Evolutionary conservation across 2,113 vertebrate genomes (phyloP), one percentile per base, ranked within the genome.

Genomic region (Solea solea): DNA sequence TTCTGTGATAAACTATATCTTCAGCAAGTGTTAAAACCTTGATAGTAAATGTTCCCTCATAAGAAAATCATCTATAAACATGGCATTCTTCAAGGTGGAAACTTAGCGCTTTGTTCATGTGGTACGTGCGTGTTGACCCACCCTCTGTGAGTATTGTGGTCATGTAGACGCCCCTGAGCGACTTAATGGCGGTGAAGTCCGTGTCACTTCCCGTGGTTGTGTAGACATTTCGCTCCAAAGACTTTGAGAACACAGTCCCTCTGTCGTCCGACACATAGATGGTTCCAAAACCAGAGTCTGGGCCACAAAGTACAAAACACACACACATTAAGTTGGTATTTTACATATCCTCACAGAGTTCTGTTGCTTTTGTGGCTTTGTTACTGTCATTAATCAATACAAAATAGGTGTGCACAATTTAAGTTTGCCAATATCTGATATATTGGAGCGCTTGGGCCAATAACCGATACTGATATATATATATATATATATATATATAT

Each of bases 241-340:
- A 97, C 86, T 96, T 96, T 49, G 97, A 98, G 86, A 96, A 98
- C n/a, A 98, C 88, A 5, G 95, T 88, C 63, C 97, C 97, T 46
- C 96, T 92, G 80, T 97, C 95, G 0, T 96, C 97, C 0, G 97
- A 98, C 55, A 96, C 96, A 44, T 96, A 98, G 78, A 98, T 94
- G 83, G 97, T 98, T 69, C 96, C 97, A 50, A 93, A 93, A 0
- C 95, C 95, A 0, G 95, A 95, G 85, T 98, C 97, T 98, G 86
- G 3, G 5, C 16, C 27, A 55, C 62, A 72, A 10, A 55, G 15
- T 1, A 42, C 39, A 63, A 14, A 72, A 50, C 7, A 65, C 9
- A 67, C 9, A 67, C 15, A 64, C 45, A 62, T 2, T 2, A 8
- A 1, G 56, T 55, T 67, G 61, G 51, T 48, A 41, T 39, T 57